These are phyloP conservation scores for Sphyrna mokarran DNA, from an alignment of 2,113 vertebrate genomes.

Conservation along the genomic window DNA sequence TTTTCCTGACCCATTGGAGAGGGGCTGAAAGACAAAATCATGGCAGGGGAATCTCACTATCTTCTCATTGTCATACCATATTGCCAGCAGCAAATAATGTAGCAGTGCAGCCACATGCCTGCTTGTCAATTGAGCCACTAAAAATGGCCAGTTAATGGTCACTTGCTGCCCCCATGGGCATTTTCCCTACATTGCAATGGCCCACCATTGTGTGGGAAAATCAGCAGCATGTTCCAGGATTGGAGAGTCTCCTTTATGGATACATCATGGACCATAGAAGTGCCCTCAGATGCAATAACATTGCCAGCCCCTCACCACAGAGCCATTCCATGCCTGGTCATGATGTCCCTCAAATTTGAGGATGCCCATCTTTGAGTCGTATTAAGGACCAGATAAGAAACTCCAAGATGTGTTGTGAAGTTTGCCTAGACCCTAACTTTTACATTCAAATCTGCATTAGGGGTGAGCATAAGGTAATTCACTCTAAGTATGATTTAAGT, in stretches of 20 bases:
- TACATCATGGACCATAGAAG: background rate
- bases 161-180: background rate
- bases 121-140: background rate
- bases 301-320: background rate
- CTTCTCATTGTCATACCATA: too few species aligned
- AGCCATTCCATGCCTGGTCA: background rate
- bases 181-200: background rate
- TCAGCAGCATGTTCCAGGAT: background rate
- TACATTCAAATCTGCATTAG: too few species aligned
- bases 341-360: background rate
- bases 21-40: background rate
- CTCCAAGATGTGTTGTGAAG: too few species aligned
- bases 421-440: too few species aligned
- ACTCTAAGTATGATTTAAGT: too few species aligned
- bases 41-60: background rate
- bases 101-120: background rate
- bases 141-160: background rate
- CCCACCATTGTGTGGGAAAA: background rate
- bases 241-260: background rate
- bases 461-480: too few species aligned
- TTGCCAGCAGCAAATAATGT: background rate
- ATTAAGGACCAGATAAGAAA: too few species aligned
- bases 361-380: background rate
- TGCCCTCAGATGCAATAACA: background rate
- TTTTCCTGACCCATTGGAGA: background rate